Base-by-base conservation (phyloP, 2,797 vertebrate species). In the Tachyglossus aculeatus region DNA sequence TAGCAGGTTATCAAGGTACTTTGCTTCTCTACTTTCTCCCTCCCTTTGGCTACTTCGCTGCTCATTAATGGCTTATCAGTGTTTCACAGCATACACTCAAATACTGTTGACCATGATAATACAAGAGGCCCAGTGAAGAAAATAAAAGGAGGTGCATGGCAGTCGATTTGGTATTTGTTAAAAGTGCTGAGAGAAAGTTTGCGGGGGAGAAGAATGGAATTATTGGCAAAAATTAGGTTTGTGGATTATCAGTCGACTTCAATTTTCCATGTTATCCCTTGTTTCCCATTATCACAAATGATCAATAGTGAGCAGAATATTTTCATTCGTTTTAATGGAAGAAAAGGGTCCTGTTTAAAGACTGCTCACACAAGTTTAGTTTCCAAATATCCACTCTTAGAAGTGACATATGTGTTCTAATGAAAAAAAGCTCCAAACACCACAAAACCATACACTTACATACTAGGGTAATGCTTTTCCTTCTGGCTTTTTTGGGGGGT, bases 211-310 rank as follows among this genome's bases (percentile, higher is more conserved):
- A 44, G 21, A 65, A 44, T 52, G n/a, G 55, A 62, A 47, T 56
- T 63, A 10, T 33, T 44, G 16, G 19, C 56, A 59, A 21, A 67
- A 70, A 48, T 29, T 59, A n/a, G 6, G 60, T 33, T 50, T 62
- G 37, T 64, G n/a, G 22, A 65, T 29, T 31, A 48, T 48, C 9
- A 19, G 27, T 73, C 59, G 39, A 57, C 18, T 3, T 61, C 7
- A 54, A 64, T 31, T 59, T 15, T 62, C 15, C 36, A 72, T 21
- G 29, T 61, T 24, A 72, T n/a, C 47, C 40, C 51, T 37, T 45
- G 51, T 22, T 39, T 54, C 64, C 6, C 36, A 57, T 40, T 59
- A 67, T 19, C 9, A 71, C 63, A 77, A 72, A 60, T 60, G 60
- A 73, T 15, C 5, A 56, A 67, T 25, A 63, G 41, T 50, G 56